Base-by-base conservation (phyloP, 2,113 vertebrate genomes). In the Plectropomus leopardus region DNA sequence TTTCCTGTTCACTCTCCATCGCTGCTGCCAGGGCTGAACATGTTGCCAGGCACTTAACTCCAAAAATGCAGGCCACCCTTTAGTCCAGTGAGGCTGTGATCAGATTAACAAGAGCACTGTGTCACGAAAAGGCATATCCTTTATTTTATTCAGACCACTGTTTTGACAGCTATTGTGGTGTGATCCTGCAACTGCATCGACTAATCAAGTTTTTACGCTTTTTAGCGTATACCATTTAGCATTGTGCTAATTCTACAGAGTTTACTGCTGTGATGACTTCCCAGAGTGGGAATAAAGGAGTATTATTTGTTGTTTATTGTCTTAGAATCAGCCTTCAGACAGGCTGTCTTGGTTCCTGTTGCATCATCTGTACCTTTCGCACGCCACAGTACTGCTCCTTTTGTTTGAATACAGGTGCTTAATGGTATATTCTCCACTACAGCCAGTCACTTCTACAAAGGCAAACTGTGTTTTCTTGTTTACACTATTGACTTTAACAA, bases 1-100 rank as follows among this genome's bases (percentile, higher is more conserved):
- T 87, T 86, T 82, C 83, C 28, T 64, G 36, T 57, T 71, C 44
- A 34, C 74, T 72, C 72, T 76, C 55, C 47, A 23, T 78, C 48
- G 8, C 65, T 74, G 61, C 55, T 63, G 60, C 63, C 77, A 48
- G 47, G 2, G 17, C 34, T 17, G 5, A n/a, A 68, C 63, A 7
- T 21, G 36, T 24, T 4, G 7, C n/a, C 50, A 13, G 40, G 23
- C 50, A 28, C 45, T 45, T 16, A 1, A 8, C n/a, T 54, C 24
- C 7, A 3, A 3, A 16, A 7, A 17, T 48, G 0, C 23, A 1
- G 17, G 30, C 26, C 16, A 7, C 26, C 16, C 28, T 57, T 2
- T 10, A 40, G 10, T 13, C 58, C 32, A 40, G 58, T 11, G 1
- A 48, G 21, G 17, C 24, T 16, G 34, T 0, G 10, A 28, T 34